phyloP scores from a whole-genome alignment of 2,888 invertebrate species.

The Eutolmus rufibarbis region DNA sequence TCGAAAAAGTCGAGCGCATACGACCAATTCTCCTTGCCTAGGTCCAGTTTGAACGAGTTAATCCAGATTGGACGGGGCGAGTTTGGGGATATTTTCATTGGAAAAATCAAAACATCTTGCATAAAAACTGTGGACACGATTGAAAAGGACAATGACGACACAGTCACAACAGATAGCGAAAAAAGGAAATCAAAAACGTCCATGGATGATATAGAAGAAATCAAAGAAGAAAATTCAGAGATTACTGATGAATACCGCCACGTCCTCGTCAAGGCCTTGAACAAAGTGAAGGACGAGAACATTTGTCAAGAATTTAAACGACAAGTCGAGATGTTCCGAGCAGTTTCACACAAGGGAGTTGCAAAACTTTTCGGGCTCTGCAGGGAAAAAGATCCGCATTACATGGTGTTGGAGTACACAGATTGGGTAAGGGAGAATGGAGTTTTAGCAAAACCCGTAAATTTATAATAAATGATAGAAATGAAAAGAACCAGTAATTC shows the following conservation, averaged over 20 bases:
- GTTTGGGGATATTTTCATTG: constrained; percentile 89
- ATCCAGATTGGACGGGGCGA: constrained; percentile 82
- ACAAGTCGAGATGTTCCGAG: constrained; percentile 85
- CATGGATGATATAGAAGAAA: constrained; percentile 62
- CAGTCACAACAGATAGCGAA: constrained; percentile 52
- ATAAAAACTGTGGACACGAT: constrained; percentile 50
- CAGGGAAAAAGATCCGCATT: constrained; percentile 84
- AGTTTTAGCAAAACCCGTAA: not conserved
- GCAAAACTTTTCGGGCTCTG: constrained; percentile 82
- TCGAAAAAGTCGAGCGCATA: constrained; percentile 70
- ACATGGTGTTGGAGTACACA: constrained; percentile 87
- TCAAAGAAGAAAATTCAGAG: constrained; percentile 59
- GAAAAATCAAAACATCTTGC: constrained; percentile 66
- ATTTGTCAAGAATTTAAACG: constrained; percentile 84
- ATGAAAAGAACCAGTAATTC: too few species aligned
- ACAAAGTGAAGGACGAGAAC: constrained; percentile 78
- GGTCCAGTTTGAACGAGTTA: constrained; percentile 75
- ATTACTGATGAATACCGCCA: constrained; percentile 55
- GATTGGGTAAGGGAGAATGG: constrained; percentile 78
- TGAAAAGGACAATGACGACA: constrained; percentile 53
- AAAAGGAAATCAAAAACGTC: constrained; percentile 61
- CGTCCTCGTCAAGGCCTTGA: constrained; percentile 80
- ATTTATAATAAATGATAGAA: not conserved
- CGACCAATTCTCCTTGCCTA: constrained; percentile 78
- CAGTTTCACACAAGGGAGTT: constrained; percentile 83